Evolutionary conservation across 2,797 vertebrate species (phyloP), one percentile per base, ranked within the genome.

Genomic region (Hydrophis major): DNA sequence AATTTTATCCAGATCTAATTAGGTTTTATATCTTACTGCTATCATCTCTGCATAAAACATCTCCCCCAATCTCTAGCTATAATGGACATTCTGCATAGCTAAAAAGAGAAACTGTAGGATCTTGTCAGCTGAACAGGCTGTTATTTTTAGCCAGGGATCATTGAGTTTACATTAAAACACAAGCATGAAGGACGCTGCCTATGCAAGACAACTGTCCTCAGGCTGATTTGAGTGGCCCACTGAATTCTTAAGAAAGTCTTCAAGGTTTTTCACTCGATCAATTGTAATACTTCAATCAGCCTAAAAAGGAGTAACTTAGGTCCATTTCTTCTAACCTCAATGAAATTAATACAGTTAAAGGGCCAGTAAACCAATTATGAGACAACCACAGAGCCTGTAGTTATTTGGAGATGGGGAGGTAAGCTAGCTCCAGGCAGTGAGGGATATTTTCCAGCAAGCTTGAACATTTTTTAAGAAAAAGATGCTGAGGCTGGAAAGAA

Each of bases 241-340:
- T 28, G 86, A 13, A 87, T 53, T 55, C 47, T 87, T 11, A n/a
- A 87, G 27, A 87, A 53, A 87, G 27, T n/a, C 86, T 55, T 27
- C 88, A 28, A 63, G 88, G 59, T 28, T 89, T 61, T 37, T 61
- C 42, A 28, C 27, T 1, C 10, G 2, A 61, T 63, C 37, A 28
- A 11, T 50, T 63, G 7, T 16, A 89, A 89, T 61, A 63, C 42
- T 89, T 50, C 88, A 47, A 18, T 89, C 88, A 50, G 37, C 42
- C 42, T 16, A 28, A 66, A 28, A 3, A 50, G 7, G 42, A 89
- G 14, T 14, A 63, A 28, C 0, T 14, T 28, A 50, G 37, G 37
- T 4, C 6, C 42, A 89, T 89, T 27, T 89, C 59, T 95, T 60
- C 95, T 93, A 93, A 94, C 94, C 91, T 32, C 94, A 96, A 25